Conservation (phyloP, 2,797 vertebrate genomes). For the Falco biarmicus region DNA sequence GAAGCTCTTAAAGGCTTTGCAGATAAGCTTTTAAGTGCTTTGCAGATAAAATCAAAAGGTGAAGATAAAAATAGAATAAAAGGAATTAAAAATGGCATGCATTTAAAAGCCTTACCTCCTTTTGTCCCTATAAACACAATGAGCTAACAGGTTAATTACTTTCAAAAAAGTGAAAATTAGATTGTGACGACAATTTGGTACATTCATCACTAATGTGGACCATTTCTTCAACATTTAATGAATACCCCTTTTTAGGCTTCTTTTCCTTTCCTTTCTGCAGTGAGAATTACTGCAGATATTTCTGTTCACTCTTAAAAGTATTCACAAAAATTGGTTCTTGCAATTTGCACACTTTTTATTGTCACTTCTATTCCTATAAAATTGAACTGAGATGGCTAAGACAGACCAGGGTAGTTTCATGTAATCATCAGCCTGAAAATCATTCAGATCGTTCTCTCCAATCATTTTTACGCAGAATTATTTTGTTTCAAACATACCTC, state of each 20-base stretch:
- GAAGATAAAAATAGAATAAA: background rate
- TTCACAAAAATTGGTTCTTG: background rate
- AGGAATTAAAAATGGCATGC: background rate
- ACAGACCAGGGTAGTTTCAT: background rate
- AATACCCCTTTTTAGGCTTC: background rate
- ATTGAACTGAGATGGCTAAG: background rate
- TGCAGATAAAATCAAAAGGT: constrained; percentile 12
- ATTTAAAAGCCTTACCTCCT: background rate
- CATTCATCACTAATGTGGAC: background rate
- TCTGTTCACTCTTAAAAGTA: background rate
- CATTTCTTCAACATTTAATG: background rate
- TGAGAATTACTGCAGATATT: background rate
- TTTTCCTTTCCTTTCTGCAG: background rate
- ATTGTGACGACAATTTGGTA: background rate
- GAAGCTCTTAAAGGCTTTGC: background rate
- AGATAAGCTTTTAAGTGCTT: background rate
- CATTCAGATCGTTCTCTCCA: background rate
- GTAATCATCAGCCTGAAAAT: constrained; percentile 16
- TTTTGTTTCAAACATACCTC: background rate
- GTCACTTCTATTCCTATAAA: background rate
- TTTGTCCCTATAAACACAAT: background rate
- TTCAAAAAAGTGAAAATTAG: constrained; percentile 20
- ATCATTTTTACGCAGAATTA: background rate
- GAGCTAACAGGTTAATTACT: constrained; percentile 15
- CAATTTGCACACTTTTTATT: constrained; percentile 12